Conservation (phyloP, 1,140 invertebrate species). For the Triops longicaudatus region DNA sequence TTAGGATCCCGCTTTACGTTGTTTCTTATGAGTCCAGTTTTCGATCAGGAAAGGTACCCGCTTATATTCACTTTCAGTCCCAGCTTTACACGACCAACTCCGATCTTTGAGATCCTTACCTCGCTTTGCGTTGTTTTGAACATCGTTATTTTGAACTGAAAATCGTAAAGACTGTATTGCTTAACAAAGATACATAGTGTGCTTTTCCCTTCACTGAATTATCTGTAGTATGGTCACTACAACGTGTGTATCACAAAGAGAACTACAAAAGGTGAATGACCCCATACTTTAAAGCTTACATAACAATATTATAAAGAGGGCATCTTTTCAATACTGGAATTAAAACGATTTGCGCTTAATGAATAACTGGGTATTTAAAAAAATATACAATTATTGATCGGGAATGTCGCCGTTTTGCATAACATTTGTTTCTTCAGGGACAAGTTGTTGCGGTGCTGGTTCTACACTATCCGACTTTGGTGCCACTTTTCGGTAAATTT, state of each 20-base stretch:
- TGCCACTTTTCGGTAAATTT: not conserved
- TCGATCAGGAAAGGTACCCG: no score
- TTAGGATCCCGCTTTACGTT: no score
- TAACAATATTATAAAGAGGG: not conserved
- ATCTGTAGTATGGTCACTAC: not conserved
- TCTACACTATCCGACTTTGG: not conserved
- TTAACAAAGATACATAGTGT: not conserved
- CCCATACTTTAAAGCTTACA: not conserved
- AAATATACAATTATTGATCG: not conserved
- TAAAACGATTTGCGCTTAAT: not conserved
- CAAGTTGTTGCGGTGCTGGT: not conserved
- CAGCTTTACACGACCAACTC: no score
- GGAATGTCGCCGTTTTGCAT: conserved; percentile 1
- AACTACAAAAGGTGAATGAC: not conserved
- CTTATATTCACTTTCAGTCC: no score
- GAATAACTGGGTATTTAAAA: not conserved
- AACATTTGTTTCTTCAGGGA: not conserved
- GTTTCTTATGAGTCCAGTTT: no score
- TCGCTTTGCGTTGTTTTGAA: no score
- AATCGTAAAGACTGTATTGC: not conserved
- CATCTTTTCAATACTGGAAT: conserved; percentile 3
- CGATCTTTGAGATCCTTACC: no score
- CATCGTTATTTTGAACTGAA: no score
- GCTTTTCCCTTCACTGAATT: not conserved
- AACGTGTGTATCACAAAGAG: conserved; percentile 7